Conservation (phyloP, 2,113 vertebrate genomes). For the Neofelis nebulosa region DNA sequence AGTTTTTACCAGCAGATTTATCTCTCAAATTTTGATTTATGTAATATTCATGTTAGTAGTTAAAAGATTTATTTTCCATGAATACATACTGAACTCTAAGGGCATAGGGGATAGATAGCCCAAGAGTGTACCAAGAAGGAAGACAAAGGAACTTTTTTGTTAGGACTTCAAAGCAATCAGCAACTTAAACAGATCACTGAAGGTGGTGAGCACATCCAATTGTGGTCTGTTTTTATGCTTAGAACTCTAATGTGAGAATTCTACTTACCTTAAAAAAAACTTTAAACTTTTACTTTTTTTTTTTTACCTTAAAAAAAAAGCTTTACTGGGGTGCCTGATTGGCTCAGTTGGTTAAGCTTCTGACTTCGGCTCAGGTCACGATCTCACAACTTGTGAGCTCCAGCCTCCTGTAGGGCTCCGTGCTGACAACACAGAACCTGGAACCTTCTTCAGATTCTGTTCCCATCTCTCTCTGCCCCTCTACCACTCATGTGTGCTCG, state of each 20-base stretch:
- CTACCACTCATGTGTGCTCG: too few species aligned
- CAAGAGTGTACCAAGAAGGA: neutral
- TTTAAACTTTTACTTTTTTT: too few species aligned
- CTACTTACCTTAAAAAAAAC: neutral
- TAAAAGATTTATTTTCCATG: neutral
- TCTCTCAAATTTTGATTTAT: neutral
- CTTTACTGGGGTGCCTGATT: neutral
- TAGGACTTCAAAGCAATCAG: neutral
- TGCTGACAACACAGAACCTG: too few species aligned
- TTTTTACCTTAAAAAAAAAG: too few species aligned
- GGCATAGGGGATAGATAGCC: neutral
- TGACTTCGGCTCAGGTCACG: too few species aligned
- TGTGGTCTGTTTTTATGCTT: neutral
- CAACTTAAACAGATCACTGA: neutral
- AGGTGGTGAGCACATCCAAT: neutral
- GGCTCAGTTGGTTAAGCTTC: too few species aligned
- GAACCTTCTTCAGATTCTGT: too few species aligned
- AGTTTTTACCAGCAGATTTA: neutral
- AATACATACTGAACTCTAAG: neutral
- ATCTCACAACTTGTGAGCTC: too few species aligned
- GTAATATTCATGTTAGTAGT: neutral
- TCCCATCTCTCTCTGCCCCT: too few species aligned
- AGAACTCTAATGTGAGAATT: neutral
- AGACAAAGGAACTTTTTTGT: too few species aligned
- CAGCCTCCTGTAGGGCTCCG: too few species aligned